Base-by-base conservation (phyloP, 2,797 vertebrate species). In the Dermochelys coriacea region DNA sequence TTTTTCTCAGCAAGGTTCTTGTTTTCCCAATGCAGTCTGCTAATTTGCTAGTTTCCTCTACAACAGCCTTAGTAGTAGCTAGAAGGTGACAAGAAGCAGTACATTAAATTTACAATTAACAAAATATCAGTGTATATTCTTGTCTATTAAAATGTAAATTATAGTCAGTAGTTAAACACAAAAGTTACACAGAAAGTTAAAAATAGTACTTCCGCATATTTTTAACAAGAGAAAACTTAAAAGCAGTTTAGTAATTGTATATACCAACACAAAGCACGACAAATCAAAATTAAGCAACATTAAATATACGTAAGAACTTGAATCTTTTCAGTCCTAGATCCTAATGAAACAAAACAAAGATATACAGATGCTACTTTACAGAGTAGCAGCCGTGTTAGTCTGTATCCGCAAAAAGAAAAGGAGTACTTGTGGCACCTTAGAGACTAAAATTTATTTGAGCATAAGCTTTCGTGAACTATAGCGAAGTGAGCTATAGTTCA, bases 1-100 rank as follows among this genome's bases (percentile, higher is more conserved):
- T 99, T 98, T 99, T 99, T 98, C 99, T 99, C 97, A 99, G 98
- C 90, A 99, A 98, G 96, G 99, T 99, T 97, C 99, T 99, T 1
- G 99, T 99, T 98, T 99, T 99, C 85, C 99, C 99, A 98, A 99
- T 99, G 93, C 99, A 99, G 95, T 99, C 99, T 54, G 99, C 99
- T 96, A 99, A 98, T 98, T 99, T 99, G 98, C 99, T 99, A 6
- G 99, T 99, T 99, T 99, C 99, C 97, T 99, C 99, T 95, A 99
- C 99, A 97, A 99, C 99, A 47, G 99, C 99, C 98, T 99, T 99
- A 96, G 99, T 98, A 83, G 98, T 99, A 97, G 99, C 99, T 99
- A 91, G 51, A 97, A 96, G 21, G n/a, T 55, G 94, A 96, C 68
- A 97, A 68, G 92, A 90, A 95, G 2, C 51, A 37, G 31, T 85